These are phyloP conservation scores for Beroe forskalii DNA, from an alignment of 37 sponge, comb jelly and placozoan species.

Conservation along the genomic window DNA sequence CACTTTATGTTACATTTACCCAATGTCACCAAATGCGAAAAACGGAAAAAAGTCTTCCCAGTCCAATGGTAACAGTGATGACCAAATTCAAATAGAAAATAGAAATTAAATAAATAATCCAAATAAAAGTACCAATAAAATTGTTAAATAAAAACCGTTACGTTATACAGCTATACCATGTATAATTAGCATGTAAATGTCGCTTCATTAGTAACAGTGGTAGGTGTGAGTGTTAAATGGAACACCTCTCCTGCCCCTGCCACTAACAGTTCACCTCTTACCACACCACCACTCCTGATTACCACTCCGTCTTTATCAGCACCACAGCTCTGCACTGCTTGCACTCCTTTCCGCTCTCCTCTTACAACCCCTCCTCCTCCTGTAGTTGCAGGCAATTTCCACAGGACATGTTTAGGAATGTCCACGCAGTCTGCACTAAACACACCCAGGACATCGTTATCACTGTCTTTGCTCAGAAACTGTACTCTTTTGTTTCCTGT, in stretches of 20 bases:
- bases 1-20: too few species aligned
- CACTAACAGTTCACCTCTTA: neutral
- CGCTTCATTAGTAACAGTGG: neutral
- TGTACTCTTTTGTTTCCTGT: conserved; percentile 29
- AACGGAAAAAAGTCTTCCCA: too few species aligned
- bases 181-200: neutral
- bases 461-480: neutral
- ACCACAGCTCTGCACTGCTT: neutral
- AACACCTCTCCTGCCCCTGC: neutral
- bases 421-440: neutral
- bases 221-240: neutral
- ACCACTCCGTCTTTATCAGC: neutral
- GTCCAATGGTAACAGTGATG: too few species aligned
- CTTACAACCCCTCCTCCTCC: too few species aligned
- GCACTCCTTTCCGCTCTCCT: too few species aligned
- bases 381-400: neutral
- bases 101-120: too few species aligned
- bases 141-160: too few species aligned
- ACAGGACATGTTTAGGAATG: neutral
- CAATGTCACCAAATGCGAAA: too few species aligned
- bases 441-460: neutral
- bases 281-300: neutral
- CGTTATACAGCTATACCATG: too few species aligned
- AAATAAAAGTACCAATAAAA: too few species aligned
- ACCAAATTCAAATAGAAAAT: too few species aligned